These are phyloP conservation scores for Engraulis encrasicolus DNA, from an alignment of 2,113 vertebrate genomes.

Conservation along the genomic window DNA sequence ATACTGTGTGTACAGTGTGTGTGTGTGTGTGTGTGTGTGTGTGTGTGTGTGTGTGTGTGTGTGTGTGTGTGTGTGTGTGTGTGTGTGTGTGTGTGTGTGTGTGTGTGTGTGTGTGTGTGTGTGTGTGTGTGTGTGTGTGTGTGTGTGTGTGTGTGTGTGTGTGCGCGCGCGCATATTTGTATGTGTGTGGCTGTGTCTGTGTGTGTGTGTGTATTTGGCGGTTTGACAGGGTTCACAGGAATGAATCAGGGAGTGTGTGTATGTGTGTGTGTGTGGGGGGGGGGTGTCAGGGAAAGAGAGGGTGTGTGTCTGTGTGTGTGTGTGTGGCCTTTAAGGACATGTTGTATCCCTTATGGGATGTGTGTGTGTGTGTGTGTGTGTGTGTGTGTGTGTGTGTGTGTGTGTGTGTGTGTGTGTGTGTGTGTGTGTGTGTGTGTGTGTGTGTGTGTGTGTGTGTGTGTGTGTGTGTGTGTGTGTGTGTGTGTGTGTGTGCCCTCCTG, in stretches of 20 bases:
- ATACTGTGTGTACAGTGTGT: too few species aligned
- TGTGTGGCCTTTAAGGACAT: too few species aligned
- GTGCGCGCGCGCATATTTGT: background rate
- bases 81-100: too few species aligned
- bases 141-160: background rate
- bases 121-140: background rate
- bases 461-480: background rate
- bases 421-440: background rate
- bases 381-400: slow-evolving; percentile 13
- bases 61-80: too few species aligned
- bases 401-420: background rate
- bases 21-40: too few species aligned
- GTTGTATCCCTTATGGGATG: background rate
- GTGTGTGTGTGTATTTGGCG: background rate
- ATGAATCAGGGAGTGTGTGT: too few species aligned
- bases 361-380: background rate
- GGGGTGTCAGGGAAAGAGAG: too few species aligned
- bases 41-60: too few species aligned
- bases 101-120: background rate
- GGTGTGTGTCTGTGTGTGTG: background rate
- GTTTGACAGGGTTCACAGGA: too few species aligned
- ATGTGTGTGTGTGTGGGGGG: background rate
- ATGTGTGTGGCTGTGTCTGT: background rate
- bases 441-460: background rate
- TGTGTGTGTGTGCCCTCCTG: background rate